phyloP scores from a whole-genome alignment of 2,797 vertebrate genomes.

The Oceanodroma leucorhoa region DNA sequence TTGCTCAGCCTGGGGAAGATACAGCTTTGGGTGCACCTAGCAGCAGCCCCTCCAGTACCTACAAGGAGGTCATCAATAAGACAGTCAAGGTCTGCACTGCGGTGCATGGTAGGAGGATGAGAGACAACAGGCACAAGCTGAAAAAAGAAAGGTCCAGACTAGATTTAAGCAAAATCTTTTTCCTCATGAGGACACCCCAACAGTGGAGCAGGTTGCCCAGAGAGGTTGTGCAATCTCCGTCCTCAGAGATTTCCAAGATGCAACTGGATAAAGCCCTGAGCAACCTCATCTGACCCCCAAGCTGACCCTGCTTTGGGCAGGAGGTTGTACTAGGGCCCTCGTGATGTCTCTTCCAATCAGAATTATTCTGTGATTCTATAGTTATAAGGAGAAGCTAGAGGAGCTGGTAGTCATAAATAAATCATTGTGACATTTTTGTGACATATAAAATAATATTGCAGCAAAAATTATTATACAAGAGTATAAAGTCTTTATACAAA shows the following conservation, averaged over 20 bases:
- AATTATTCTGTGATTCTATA: not conserved
- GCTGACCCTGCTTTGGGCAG: not conserved
- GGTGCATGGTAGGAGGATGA: not conserved
- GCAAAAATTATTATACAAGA: not conserved
- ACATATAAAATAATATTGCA: not conserved
- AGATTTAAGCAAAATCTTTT: not conserved
- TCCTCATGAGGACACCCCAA: not conserved
- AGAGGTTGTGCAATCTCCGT: not conserved
- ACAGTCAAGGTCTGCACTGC: not conserved
- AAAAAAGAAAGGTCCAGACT: not conserved
- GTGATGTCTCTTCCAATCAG: not conserved
- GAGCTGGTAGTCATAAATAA: not conserved
- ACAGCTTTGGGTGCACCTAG: not conserved
- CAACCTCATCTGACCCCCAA: not conserved
- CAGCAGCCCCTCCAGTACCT: not conserved
- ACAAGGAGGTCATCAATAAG: not conserved
- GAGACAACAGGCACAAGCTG: not conserved
- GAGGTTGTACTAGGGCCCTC: not conserved
- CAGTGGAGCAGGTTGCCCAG: not conserved
- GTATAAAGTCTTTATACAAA: not conserved
- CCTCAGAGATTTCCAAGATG: not conserved
- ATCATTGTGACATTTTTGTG: not conserved
- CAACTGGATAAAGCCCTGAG: not conserved
- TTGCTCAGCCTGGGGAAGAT: not conserved
- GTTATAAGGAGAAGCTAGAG: not conserved